Base-by-base conservation (phyloP, 2,113 vertebrate genomes). In the Marmota flaviventris region DNA sequence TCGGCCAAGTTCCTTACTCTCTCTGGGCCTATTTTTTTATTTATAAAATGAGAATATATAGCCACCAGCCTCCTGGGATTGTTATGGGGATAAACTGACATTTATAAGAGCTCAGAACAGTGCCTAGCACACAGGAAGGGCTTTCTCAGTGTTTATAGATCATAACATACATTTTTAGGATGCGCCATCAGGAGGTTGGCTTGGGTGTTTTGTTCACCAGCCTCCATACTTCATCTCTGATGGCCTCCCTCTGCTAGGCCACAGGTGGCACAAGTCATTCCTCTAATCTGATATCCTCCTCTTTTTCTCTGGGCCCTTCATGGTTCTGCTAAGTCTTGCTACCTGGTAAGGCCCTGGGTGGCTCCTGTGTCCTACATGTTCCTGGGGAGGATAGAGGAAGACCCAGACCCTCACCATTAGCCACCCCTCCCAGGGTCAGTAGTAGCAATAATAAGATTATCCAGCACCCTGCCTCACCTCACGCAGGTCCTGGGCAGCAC, bases 321-420 rank as follows among this genome's bases (percentile, higher is more conserved):
- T 2, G 1, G 25, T 65, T 53, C 24, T 12, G 29, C 32, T 37
- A 39, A 78, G 73, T 20, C 51, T 34, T 63, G 73, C 79, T n/a
- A 34, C 34, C 42, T 51, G 34, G 25, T 1, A 11, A 72, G 79
- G 70, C 18, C 27, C 37, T 42, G 1, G 42, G 56, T 6, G 48
- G 24, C 34, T 48, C 51, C 25, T 11, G 14, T 17, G 4, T 24
- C 53, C 32, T 65, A 42, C 11, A 29, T n/a, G 42, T 5, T 16
- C 37, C 72, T 0, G 2, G 0, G 0, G 77, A 84, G 18, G 37
- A 37, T 4, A 0, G 25, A 8, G 32, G 34, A 63, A 58, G 39
- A 58, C 39, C 45, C 39, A 53, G 70, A 12, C 25, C 10, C 53
- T 34, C 27, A 17, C n/a, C 24, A 24, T 61, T 42, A 29, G 87